Base-by-base conservation (phyloP, 2,113 vertebrate species). In the Pungitius pungitius region DNA sequence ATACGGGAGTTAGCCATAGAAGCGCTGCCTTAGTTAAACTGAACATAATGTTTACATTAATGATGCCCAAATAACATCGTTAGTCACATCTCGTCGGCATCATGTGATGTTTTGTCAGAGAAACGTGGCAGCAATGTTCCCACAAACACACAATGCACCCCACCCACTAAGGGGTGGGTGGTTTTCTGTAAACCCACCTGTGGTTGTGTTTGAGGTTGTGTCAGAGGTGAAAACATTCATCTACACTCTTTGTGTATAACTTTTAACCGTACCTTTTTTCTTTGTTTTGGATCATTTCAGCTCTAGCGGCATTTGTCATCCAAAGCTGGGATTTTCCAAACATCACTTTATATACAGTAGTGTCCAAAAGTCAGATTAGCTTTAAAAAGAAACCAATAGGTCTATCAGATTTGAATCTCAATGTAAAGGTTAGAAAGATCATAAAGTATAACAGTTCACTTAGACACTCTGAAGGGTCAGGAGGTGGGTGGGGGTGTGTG, bases 361-460 rank as follows among this genome's bases (percentile, higher is more conserved):
- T 52, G 77, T 83, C 76, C 62, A 51, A 80, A 69, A 12, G 1
- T 24, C 49, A 49, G 8, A 73, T 71, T 49, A 55, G 26, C 33
- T 47, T 47, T 63, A 2, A 5, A 43, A 27, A 66, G 15, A 51
- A 69, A 70, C 15, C 0, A 74, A 75, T 72, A 17, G 8, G 20
- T 65, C 2, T 60, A 57, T 83, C 26, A 73, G 49, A 73, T 62
- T 58, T 43, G 33, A 60, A 69, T 65, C 17, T 24, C 17, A 24
- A 39, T 45, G 56, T 83, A 90, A 89, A 90, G 87, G 90, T 90
- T 88, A 88, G 52, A 87, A 84, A 78, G 75, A 90, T 92, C 89
- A 89, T 39, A 85, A 87, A 82, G 81, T 82, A 87, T 90, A 84
- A 87, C 87, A 88, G 84, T 92, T 90, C 68, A 87, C 87, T 82